Conservation (phyloP, 2,888 invertebrate species). For the Achlya flavicornis region DNA sequence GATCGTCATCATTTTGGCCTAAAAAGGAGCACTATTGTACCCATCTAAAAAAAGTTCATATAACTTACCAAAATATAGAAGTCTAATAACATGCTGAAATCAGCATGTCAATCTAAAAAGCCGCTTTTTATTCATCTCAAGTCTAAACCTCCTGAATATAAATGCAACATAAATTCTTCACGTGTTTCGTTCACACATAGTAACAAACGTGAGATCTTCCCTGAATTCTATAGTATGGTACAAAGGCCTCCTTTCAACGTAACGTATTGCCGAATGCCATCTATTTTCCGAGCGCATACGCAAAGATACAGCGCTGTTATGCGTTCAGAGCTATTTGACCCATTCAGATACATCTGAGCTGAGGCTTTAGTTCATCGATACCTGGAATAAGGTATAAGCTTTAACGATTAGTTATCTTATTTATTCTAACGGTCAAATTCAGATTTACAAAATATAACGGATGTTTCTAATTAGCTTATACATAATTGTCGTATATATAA, state of each 20-base stretch:
- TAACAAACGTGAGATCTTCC: slow-evolving; percentile 7
- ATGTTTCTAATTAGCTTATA: no score
- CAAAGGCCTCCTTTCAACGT: slow-evolving; percentile 4
- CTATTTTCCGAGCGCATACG: slow-evolving; percentile 18
- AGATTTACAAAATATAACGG: no score
- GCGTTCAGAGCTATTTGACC: slow-evolving; percentile 37
- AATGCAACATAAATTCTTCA: slow-evolving; percentile 3
- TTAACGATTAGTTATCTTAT: slow-evolving; percentile 10
- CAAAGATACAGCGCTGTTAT: slow-evolving; percentile 15
- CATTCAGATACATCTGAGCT: slow-evolving; percentile 45
- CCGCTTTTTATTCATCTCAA: neutral
- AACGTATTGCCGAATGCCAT: slow-evolving; percentile 7
- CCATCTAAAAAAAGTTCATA: no score
- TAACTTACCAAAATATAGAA: no score
- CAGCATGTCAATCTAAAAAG: neutral
- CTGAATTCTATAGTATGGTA: slow-evolving; percentile 1
- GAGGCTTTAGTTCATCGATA: slow-evolving; percentile 27
- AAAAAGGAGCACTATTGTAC: neutral
- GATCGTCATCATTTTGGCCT: neutral
- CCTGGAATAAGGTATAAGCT: slow-evolving; percentile 19
- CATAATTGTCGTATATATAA: no score
- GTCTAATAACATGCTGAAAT: neutral
- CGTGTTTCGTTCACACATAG: slow-evolving; percentile 5
- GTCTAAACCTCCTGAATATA: slow-evolving; percentile 1
- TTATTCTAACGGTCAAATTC: no score